Base-by-base conservation (phyloP, 2,888 invertebrate genomes). In the Lasioglossum pauxillum region DNA sequence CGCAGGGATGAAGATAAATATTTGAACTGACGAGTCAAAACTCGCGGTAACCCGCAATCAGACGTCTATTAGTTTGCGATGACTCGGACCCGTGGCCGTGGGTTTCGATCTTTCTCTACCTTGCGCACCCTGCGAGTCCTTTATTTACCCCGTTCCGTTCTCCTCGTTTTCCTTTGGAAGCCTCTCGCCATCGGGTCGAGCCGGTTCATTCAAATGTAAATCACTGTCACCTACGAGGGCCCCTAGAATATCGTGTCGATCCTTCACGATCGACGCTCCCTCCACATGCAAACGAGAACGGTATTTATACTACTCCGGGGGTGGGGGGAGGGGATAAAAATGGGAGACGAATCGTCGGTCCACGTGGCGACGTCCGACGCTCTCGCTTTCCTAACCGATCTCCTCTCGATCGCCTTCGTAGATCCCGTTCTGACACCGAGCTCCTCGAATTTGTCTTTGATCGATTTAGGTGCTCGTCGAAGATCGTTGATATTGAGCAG, bases 21-120 rank as follows among this genome's bases (percentile, higher is more conserved):
- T 94, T 94, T 94, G 92, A 92, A 92, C 91, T 88, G 92, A 92
- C 91, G 91, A 94, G 93, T 93, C 92, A 92, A 93, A 94, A 93
- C 90, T 90, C 84, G 85, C 88, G 89, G 89, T 91, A 91, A 90
- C 91, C 57, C 90, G 90, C 92, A 92, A 93, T 93, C 91, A 91
- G 91, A 91, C 87, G 89, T 91, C 91, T 91, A 91, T 91, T 91
- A 91, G 90, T 90, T 89, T 83, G 81, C 90, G 90, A 87, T 84
- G 91, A 91, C 88, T 89, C 64, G 60, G 84, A 85, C 49, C 86
- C 69, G 80, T 71, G 74, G 71, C 86, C 72, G 80, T 71, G 74
- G 71, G 67, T 84, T 84, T 31, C 31, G 46, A 57, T 35, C 41
- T 35, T 77, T 75, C 41, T 67, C 67, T 35, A 2, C 31, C 71